Base-by-base conservation (phyloP, 2,113 vertebrate genomes). In the Mustela lutreola region DNA sequence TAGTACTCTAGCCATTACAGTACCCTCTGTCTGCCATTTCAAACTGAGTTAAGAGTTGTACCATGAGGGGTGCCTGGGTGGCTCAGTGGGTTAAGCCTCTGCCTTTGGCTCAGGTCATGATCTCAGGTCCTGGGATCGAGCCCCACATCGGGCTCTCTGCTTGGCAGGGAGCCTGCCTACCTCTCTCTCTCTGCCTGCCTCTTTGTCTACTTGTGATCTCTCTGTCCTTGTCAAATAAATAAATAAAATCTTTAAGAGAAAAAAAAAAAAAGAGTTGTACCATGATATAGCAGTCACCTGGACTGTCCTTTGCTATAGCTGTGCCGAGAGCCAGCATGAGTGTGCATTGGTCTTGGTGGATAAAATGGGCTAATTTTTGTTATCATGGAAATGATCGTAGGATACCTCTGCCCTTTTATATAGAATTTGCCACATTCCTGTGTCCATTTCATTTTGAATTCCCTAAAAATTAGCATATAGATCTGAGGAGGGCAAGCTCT, bases 401-500 rank as follows among this genome's bases (percentile, higher is more conserved):
- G 19, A 36, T 95, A 90, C 21, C 48, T 71, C 9, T 73, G 3
- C 5, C 33, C 50, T 76, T 93, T 67, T 62, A 21, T 71, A 22
- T 12, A 65, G 26, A 63, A 4, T 89, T 70, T 71, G 82, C 33
- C n/a, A 4, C 26, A 18, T 53, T 26, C 4, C 31, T 76, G 1
- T 65, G 11, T 75, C 36, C 42, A 56, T 48, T 94, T 85, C 33
- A 36, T 71, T 93, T 95, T 62, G 28, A 82, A 36, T 70, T n/a
- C 28, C 7, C 33, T 82, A 42, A 79, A 53, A 45, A 80, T 87
- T 84, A 70, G 24, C 36, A 45, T 89, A 16, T 88, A 88, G 84
- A 83, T 87, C 12, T 97, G 63, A 56, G 97, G 48, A 73, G 65
- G n/a, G 31, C 88, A 83, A 73, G 26, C 22, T 75, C 11, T 7